Evolutionary conservation across 1,140 invertebrate genomes (phyloP), one percentile per base, ranked within the genome.

Genomic region (Scaptomyza montana): DNA sequence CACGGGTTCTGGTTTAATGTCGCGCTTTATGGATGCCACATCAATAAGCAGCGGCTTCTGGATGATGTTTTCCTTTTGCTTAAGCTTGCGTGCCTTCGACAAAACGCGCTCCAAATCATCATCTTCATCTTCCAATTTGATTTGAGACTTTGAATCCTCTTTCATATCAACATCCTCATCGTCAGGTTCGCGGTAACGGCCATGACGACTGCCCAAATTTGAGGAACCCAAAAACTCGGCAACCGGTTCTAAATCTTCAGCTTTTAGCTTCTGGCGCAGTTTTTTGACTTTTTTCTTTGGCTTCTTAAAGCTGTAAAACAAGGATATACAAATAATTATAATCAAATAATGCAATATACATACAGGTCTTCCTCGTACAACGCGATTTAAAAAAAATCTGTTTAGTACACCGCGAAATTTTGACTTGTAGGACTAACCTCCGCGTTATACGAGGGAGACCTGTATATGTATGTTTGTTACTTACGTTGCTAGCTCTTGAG

Each of bases 231-330:
- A 80, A 7, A 87, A 61, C 53, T 92, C 90, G 9, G 53, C 62
- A 30, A 90, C 41, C 9, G 91, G 54, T 30, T 93, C 61, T 4
- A 95, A 89, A 78, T 95, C 94, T 57, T 95, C 94, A 2, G 94
- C 94, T 68, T 94, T 95, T 0, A 95, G 74, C 47, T 92, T 93
- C 46, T 92, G 92, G 5, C 93, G 87, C 16, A 94, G 89, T 85
- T 94, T 92, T 75, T 93, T 92, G 73, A 96, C 94, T 93, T 97
- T 98, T 90, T 97, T 98, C 90, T 98, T 99, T 30, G 96, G 94
- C 92, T 99, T 99, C 91, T 99, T 99, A 92, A 99, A 98, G 12
- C 90, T 95, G 94, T 41, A 9, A 12, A 12, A 16, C 8, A 41
- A n/a, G 50, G 39, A 19, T 12, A 36, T 19, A 46, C 6, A 3